Conservation (phyloP, 2,113 vertebrate species). For the Labrus mixtus region DNA sequence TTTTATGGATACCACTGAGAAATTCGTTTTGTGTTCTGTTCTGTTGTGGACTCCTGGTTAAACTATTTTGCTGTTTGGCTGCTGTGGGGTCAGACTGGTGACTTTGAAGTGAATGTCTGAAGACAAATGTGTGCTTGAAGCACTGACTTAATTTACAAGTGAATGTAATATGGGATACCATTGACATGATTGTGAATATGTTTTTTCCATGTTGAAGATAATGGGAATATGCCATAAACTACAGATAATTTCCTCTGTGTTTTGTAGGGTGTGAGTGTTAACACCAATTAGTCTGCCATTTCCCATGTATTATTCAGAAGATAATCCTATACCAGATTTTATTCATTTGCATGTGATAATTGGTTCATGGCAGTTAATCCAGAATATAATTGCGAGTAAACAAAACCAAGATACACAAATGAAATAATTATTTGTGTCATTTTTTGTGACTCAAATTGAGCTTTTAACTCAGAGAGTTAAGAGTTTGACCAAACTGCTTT, state of each 20-base stretch:
- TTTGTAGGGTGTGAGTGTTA: slow-evolving; percentile 51
- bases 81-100: neutral
- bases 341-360: slow-evolving; percentile 78
- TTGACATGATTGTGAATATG: slow-evolving; percentile 36
- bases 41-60: neutral
- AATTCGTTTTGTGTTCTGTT: neutral
- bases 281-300: slow-evolving; percentile 59
- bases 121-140: neutral
- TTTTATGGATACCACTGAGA: too few relatives aligned
- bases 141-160: slow-evolving; percentile 21
- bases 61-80: neutral
- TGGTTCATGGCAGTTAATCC: slow-evolving; percentile 54
- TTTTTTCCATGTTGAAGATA: slow-evolving; percentile 61
- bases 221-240: slow-evolving; percentile 58
- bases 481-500: slow-evolving; percentile 41
- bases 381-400: slow-evolving; percentile 57
- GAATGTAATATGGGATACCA: slow-evolving; percentile 29
- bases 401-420: slow-evolving; percentile 31
- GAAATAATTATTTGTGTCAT: slow-evolving; percentile 52
- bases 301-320: slow-evolving; percentile 54
- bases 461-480: slow-evolving; percentile 57
- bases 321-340: slow-evolving; percentile 55
- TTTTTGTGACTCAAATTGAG: slow-evolving; percentile 67
- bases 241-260: neutral
- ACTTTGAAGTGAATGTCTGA: neutral